A percentile compares a stretch with the other conserved stretches of the same genome.
phyloP scores from a whole-genome alignment of 2,113 vertebrate species.

The Aptenodytes patagonicus region DNA sequence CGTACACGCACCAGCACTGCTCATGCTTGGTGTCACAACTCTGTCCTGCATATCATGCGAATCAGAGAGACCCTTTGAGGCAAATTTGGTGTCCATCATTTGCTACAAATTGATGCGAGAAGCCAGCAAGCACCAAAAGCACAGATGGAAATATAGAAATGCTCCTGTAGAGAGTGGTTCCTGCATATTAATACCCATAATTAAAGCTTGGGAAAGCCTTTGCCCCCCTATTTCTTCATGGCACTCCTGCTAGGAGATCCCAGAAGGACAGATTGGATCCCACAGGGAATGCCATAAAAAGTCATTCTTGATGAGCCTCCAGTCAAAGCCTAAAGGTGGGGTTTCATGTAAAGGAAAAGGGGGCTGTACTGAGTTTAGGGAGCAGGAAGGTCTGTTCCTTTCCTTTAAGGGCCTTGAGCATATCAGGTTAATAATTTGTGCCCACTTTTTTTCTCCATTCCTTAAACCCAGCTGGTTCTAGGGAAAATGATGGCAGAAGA shows the following conservation, averaged over 20 bases:
- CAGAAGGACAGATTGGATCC: not conserved
- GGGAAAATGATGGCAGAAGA: not conserved
- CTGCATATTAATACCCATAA: not conserved
- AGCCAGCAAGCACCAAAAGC: not conserved
- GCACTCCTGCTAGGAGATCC: not conserved
- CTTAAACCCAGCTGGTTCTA: not conserved
- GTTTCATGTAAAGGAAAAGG: not conserved
- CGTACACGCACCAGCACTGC: accelerated
- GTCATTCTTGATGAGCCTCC: not conserved
- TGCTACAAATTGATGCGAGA: not conserved
- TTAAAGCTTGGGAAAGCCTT: not conserved
- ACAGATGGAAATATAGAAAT: not conserved
- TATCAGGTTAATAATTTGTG: not conserved
- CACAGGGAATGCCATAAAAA: not conserved
- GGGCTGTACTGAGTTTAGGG: not conserved
- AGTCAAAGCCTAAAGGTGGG: not conserved
- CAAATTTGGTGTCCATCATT: not conserved
- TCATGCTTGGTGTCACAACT: not conserved
- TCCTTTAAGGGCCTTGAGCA: not conserved
- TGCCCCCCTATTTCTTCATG: not conserved
- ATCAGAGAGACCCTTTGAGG: not conserved
- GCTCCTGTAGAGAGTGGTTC: not conserved
- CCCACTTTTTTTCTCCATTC: not conserved
- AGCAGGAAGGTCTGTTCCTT: not conserved
- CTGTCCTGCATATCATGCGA: not conserved